Evolutionary conservation across 1,140 invertebrate genomes (phyloP), one percentile per base, ranked within the genome.

Genomic region (Ruditapes philippinarum): DNA sequence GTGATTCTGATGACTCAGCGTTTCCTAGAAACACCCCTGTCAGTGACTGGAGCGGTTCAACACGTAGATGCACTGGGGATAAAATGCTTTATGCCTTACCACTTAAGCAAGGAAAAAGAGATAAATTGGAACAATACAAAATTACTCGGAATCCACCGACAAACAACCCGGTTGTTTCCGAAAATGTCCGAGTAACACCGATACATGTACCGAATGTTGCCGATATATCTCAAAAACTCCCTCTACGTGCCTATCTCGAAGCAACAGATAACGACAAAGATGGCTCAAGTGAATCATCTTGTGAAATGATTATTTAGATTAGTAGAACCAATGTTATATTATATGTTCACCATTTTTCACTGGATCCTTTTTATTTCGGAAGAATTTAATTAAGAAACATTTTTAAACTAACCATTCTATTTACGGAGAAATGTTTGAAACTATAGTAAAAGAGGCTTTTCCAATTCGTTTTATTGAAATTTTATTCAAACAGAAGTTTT

Each of bases 301-400:
- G 85, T 80, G 85, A 88, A 88, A 88, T 88, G 85, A 80, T 88
- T 25, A 88, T 88, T 51, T 88, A 79, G 54, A 19, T 57, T n/a
- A n/a, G n/a, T n/a, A n/a, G n/a, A n/a, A n/a, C n/a, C 9, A 9
- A 51, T 51, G 22, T 9, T 51, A 11, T 12, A 9, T 9, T 51
- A 51, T 22, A 51, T 51, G 49, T 51, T n/a, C n/a, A n/a, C n/a
- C n/a, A n/a, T n/a, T n/a, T n/a, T n/a, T n/a, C n/a, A n/a, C n/a
- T n/a, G n/a, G n/a, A n/a, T n/a, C n/a, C n/a, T n/a, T n/a, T n/a
- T n/a, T n/a, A n/a, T n/a, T n/a, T n/a, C n/a, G n/a, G n/a, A n/a
- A n/a, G n/a, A n/a, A n/a, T n/a, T n/a, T n/a, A n/a, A n/a, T n/a
- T n/a, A n/a, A n/a, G n/a, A n/a, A n/a, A n/a, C n/a, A n/a, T n/a